phyloP scores from a whole-genome alignment of 2,797 vertebrate genomes.

The Pelochelys cantorii region DNA sequence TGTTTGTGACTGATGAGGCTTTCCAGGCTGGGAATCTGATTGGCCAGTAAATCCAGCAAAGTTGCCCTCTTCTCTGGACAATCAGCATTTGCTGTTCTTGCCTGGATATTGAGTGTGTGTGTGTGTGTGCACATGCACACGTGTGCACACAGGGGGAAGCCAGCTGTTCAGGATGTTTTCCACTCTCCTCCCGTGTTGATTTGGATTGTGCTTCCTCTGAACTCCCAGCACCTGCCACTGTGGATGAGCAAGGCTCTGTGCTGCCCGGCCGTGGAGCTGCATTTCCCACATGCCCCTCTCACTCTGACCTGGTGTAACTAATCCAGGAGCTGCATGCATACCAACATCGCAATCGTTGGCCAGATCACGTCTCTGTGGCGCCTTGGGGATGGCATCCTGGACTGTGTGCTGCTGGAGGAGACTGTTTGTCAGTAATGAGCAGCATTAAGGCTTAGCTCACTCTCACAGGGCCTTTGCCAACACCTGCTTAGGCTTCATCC shows the following conservation, averaged over 20 bases:
- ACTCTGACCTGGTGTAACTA: not conserved
- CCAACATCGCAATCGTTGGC: not conserved
- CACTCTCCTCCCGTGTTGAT: not conserved
- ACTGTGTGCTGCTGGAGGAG: slow-evolving; percentile 7
- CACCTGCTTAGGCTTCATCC: not conserved
- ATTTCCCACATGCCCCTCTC: rapidly evolving
- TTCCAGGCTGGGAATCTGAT: not conserved
- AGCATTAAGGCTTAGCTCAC: not conserved
- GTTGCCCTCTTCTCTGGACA: not conserved
- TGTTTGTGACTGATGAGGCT: not conserved
- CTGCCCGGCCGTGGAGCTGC: not conserved
- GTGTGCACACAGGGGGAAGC: not conserved
- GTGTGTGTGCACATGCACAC: no score
- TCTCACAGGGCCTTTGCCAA: slow-evolving; percentile 20
- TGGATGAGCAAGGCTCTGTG: not conserved
- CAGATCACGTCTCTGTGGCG: not conserved
- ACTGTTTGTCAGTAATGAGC: slow-evolving; percentile 1
- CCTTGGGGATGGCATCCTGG: slow-evolving; percentile 8
- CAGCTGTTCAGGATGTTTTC: not conserved
- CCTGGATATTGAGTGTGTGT: not conserved
- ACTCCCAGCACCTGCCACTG: not conserved
- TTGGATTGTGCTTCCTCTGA: not conserved
- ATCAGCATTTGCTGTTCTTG: rapidly evolving
- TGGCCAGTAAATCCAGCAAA: not conserved
- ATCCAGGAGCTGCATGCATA: not conserved